Evolutionary conservation across 2,888 invertebrate species (phyloP), one percentile per base, ranked within the genome.

Genomic region (Exocentrus adspersus): DNA sequence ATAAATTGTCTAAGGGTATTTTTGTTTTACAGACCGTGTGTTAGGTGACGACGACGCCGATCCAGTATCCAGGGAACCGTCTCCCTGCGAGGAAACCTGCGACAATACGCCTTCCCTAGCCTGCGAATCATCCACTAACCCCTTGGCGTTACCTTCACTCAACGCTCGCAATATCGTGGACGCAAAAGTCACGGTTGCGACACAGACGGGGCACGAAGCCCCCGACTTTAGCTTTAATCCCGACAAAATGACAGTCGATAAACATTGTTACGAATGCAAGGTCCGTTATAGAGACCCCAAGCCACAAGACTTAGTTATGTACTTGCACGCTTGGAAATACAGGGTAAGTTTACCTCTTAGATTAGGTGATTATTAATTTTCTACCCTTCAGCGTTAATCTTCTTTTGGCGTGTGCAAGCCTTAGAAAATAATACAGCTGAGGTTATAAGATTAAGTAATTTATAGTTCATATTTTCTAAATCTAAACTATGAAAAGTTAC

Each of bases 261-360:
- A 91, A 37, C 91, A 95, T 80, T 98, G 97, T 84, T 92, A 93
- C 81, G 95, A 96, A 83, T 98, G 97, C 84, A 94, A 94, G 83
- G 92, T 94, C 62, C 88, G 93, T 65, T 97, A 94, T 85, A 86
- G 93, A 70, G 97, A 98, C 83, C 97, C 98, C 0, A 89, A 92
- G 68, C 94, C 95, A 0, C 89, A 92, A 72, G 95, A 97, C 82
- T 88, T 98, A 64, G 92, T 97, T 73, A 95, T 98, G 94, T 98
- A 95, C 83, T 88, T 98, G 45, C 98, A 98, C 83, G 97, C 97
- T 24, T 94, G 94, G 93, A 93, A 93, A 78, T 95, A 95, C 82
- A 90, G 90, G 88, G 92, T 92, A 80, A 80, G 80, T 64, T 17
- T 30, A 24, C 7, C 3, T 24, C 37, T 4, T 6, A 19, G 32